Conservation (phyloP, 1,140 invertebrate species). For the Drosophila busckii region DNA sequence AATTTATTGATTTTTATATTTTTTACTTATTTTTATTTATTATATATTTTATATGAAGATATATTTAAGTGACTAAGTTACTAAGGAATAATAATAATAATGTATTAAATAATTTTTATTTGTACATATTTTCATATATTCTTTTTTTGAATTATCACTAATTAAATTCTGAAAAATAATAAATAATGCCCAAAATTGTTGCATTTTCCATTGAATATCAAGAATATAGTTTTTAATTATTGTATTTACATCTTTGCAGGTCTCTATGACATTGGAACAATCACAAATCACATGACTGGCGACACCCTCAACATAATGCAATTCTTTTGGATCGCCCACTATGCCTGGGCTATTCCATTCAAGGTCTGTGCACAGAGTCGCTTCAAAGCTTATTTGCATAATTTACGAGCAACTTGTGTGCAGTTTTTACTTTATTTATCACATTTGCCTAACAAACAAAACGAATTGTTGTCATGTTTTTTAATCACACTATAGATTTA, state of each 20-base stretch:
- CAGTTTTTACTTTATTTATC: conserved; percentile 58
- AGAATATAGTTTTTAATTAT: conserved; percentile 1
- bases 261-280: conserved; percentile 82
- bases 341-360: conserved; percentile 91
- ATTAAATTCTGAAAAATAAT: too few species aligned
- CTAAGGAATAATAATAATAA: too few species aligned
- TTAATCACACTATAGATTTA: conserved; percentile 30
- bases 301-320: conserved; percentile 91
- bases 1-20: background rate
- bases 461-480: conserved; percentile 18
- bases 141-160: too few species aligned
- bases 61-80: too few species aligned
- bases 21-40: too few species aligned
- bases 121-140: too few species aligned
- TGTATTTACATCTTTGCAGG: conserved; percentile 35
- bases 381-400: conserved; percentile 4
- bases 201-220: background rate
- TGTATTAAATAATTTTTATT: too few species aligned
- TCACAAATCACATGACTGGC: conserved; percentile 91
- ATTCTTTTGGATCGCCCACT: conserved; percentile 91
- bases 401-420: conserved; percentile 70
- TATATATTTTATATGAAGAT: too few species aligned
- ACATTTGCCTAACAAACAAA: too few species aligned
- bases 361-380: too few species aligned
- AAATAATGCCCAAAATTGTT: too few species aligned